Conservation (phyloP, 1,140 invertebrate genomes). For the Drosophila suzukii region DNA sequence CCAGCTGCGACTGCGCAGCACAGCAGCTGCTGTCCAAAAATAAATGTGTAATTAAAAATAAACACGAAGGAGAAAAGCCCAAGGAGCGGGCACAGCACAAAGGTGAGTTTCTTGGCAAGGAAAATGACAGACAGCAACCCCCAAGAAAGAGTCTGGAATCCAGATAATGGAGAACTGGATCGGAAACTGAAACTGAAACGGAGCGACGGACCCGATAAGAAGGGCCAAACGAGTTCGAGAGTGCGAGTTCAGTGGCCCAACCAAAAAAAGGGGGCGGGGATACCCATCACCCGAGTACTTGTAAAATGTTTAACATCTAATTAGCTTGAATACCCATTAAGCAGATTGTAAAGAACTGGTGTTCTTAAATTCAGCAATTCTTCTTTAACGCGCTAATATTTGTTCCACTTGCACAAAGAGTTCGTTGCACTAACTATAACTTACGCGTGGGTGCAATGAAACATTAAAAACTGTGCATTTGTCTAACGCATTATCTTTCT, state of each 20-base stretch:
- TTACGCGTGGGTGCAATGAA: too few species aligned
- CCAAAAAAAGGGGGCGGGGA: not conserved
- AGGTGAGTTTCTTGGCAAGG: conserved; percentile 8
- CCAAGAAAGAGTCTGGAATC: conserved; percentile 17
- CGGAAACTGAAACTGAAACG: conserved; percentile 5
- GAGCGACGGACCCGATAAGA: not conserved
- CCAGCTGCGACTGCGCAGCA: conserved; percentile 75
- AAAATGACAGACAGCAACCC: conserved; percentile 35
- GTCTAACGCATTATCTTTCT: too few species aligned
- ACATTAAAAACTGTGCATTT: too few species aligned
- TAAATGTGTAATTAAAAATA: conserved; percentile 77
- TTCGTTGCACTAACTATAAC: too few species aligned
- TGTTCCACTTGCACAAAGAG: too few species aligned
- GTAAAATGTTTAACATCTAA: conserved; percentile 11
- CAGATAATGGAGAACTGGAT: conserved; percentile 1
- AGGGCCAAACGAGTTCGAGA: conserved; percentile 32
- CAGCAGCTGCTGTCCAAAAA: conserved; percentile 62
- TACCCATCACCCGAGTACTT: not conserved
- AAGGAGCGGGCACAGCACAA: conserved; percentile 21
- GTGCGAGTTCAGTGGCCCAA: conserved; percentile 58
- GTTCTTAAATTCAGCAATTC: too few species aligned
- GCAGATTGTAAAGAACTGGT: not conserved
- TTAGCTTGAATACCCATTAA: not conserved
- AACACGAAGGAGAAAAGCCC: conserved; percentile 37
- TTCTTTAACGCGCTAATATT: too few species aligned